Evolutionary conservation across 2,888 invertebrate genomes (phyloP), one percentile per base, ranked within the genome.

Genomic region (Lordiphosa fenestrarum): DNA sequence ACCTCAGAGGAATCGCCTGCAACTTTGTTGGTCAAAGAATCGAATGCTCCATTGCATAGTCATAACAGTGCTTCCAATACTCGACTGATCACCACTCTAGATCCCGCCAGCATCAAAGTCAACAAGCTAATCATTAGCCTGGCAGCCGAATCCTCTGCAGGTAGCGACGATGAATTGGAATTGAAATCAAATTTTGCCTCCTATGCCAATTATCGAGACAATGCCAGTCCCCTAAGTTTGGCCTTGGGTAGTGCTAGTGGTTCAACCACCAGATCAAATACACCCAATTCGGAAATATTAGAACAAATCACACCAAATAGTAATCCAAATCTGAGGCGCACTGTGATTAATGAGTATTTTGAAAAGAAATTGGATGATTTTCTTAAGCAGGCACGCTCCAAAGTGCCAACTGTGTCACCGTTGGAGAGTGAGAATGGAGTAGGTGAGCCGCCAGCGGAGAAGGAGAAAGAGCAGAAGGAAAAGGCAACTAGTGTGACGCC

Each of bases 281-380:
- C 88, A 3, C 88, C 88, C 6, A 69, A 55, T 19, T 56, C 69
- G 0, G 68, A 71, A 48, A 59, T 61, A 15, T 9, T 56, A 0
- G 78, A 69, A 10, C 13, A 37, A 10, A 41, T 57, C 0, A n/a
- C 53, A 7, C 10, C 62, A n/a, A 49, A 21, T 6, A 73, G 21
- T 9, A 76, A 53, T 30, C 6, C 51, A n/a, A 76, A 76, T 25
- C 35, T 84, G 6, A 48, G 85, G 5, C 73, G 85, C 23, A 75
- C 74, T 1, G 65, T 75, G 38, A 73, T 77, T 1, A 86, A 83
- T 53, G 86, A 87, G 42, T 69, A 71, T 37, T 89, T 89, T 36
- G 84, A 89, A 53, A 77, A 80, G 33, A 87, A 88, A 60, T 66
- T 89, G 25, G 88, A 88, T 53, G 84, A 85, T 52, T 88, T 86